Conservation (phyloP, 2,888 invertebrate species). For the Andrena praecox region DNA sequence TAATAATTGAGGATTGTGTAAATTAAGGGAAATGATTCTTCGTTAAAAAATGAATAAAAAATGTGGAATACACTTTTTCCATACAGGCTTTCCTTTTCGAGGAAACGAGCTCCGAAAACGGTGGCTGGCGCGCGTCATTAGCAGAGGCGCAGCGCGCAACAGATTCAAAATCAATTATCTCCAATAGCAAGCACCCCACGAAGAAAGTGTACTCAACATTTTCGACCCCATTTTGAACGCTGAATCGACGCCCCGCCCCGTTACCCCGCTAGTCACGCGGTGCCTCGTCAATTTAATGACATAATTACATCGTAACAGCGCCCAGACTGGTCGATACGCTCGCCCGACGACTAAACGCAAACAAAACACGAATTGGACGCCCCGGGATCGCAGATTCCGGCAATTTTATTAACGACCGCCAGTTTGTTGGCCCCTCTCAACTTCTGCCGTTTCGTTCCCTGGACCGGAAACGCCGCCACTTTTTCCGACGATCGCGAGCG, state of each 20-base stretch:
- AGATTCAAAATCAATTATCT: not conserved
- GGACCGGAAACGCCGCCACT: constrained; percentile 23
- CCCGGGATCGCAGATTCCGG: not conserved
- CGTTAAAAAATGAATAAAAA: not conserved
- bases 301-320: no score
- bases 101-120: not conserved
- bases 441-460: constrained; percentile 14
- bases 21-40: not conserved
- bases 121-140: not conserved
- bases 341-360: constrained; percentile 9
- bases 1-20: no score
- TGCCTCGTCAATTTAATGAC: no score
- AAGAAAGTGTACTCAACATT: not conserved
- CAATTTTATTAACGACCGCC: constrained; percentile 18
- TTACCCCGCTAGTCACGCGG: not conserved
- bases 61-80: not conserved
- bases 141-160: not conserved
- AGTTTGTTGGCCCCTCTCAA: not conserved
- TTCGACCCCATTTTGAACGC: not conserved
- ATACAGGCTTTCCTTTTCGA: not conserved
- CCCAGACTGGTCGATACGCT: not conserved
- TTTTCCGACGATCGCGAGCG: constrained; percentile 25
- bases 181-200: not conserved
- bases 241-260: not conserved
- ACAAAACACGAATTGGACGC: not conserved